Evolutionary conservation across 2,888 invertebrate genomes (phyloP), one percentile per base, ranked within the genome.

Genomic region (Macropis europaea): DNA sequence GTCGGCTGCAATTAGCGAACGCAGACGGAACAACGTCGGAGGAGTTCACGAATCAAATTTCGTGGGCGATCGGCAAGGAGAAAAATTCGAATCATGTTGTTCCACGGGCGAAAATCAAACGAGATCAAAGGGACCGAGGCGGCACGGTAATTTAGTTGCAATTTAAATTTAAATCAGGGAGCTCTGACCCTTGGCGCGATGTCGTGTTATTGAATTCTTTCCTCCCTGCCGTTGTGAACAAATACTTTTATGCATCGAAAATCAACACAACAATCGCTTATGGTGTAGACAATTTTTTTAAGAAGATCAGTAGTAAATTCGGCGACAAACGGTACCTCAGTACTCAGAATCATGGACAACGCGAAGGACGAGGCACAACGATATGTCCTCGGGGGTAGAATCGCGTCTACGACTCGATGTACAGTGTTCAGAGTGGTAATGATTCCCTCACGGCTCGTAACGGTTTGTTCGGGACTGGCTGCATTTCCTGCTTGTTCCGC

Each of bases 401-500:
- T 24, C 48, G 40, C 30, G 57, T 48, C 52, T 59, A 66, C 53
- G 43, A 57, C 53, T 66, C 69, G 54, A 52, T 56, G 19, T 26
- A 77, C 62, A 68, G 67, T 57, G 42, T 59, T 61, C 50, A 54
- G 50, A 64, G 56, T 75, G 74, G 62, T 74, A 79, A 79, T 75
- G 79, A 79, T 75, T 79, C 79, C 66, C 72, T 73, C 60, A 63
- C 63, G 73, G 73, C 73, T 82, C 69, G 73, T 79, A 79, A 81
- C 64, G 79, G 83, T 79, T 79, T 66, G 60, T 56, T 53, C 74
- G 34, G 56, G 53, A 38, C 30, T 66, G 54, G 60, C 62, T 66
- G 60, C 73, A 77, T 76, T 77, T 76, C 72, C 78, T 75, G 61
- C 59, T 66, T 76, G 77, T 83, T 82, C 77, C 77, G 73, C 74